A percentile compares a stretch with the other conserved stretches of the same genome.
Evolutionary conservation across 2,113 vertebrate genomes (phyloP).

Genomic region (Catharus fuscescens): DNA sequence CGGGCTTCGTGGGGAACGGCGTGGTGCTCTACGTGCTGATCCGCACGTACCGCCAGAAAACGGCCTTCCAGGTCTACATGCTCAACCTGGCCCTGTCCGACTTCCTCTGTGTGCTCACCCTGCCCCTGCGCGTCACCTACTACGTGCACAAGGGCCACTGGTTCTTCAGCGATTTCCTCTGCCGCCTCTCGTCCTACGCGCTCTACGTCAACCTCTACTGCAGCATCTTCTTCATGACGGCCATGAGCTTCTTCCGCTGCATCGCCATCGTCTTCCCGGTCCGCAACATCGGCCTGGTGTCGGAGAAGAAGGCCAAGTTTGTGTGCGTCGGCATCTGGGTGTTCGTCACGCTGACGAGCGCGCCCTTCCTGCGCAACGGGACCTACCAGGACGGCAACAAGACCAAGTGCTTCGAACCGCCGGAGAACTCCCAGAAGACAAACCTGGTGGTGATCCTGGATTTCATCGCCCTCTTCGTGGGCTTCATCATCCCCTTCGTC

Average conservation of each 20-base stretch:
- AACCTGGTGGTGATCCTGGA: slow-evolving; percentile 79
- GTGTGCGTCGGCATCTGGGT: slow-evolving; percentile 85
- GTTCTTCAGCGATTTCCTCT: slow-evolving; percentile 87
- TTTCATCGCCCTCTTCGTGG: slow-evolving; percentile 83
- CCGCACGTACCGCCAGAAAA: slow-evolving; percentile 78
- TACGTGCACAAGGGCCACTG: slow-evolving; percentile 88
- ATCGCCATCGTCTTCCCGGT: slow-evolving; percentile 94
- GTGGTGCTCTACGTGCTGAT: slow-evolving; percentile 87
- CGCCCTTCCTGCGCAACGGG: slow-evolving; percentile 83
- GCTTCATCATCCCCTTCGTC: slow-evolving; percentile 87
- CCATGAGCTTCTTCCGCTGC: slow-evolving; percentile 94
- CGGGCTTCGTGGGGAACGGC: slow-evolving; percentile 87
- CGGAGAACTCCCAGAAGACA: neutral
- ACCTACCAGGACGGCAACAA: slow-evolving; percentile 78
- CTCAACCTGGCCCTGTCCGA: slow-evolving; percentile 91
- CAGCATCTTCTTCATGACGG: slow-evolving; percentile 95
- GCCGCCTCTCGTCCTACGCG: slow-evolving; percentile 87
- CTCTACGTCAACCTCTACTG: slow-evolving; percentile 97
- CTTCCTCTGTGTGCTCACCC: slow-evolving; percentile 88
- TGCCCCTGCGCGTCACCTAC: slow-evolving; percentile 90
- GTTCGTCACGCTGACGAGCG: slow-evolving; percentile 83
- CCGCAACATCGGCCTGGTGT: slow-evolving; percentile 82
- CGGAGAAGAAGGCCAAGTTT: slow-evolving; percentile 79
- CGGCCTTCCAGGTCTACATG: slow-evolving; percentile 92
- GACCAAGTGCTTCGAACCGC: slow-evolving; percentile 94